Base-by-base conservation (phyloP, 2,888 invertebrate species). In the Eledone cirrhosa region DNA sequence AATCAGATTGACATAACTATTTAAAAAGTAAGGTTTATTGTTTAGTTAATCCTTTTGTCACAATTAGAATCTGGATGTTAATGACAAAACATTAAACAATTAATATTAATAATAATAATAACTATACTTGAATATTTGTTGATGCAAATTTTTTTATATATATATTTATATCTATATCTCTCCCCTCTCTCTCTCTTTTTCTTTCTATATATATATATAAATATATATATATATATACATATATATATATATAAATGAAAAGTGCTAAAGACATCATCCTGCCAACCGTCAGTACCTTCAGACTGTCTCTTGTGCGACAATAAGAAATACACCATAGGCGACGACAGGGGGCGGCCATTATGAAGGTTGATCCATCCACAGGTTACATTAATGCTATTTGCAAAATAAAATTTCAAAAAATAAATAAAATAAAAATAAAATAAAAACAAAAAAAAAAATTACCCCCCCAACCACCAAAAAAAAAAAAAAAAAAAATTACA, bases 231-330 rank as follows among this genome's bases (percentile, higher is more conserved):
- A 63, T 63, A 13, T 63, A 63, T 63, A 13, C 22, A 63, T 63
- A 63, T 16, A 5, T n/a, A n/a, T n/a, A 31, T 11, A 33, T 31
- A 41, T n/a, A 72, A 41, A 72, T 72, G 41, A 41, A 72, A 72
- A 72, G 72, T 72, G 72, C 72, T 72, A 72, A 72, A 72, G 41
- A 41, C 41, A 41, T 41, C 72, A 72, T 72, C 72, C 72, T 72
- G 72, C 72, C 72, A 41, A 72, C 72, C 72, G 41, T 72, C 72
- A 41, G 31, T 72, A 72, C 72, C 72, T 72, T 72, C 72, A 72
- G 72, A 72, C 72, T 72, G 72, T 72, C 72, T 72, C 72, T 72
- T 72, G 72, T n/a, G 72, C 72, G 72, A 72, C 72, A 72, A 72
- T 72, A 72, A 72, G 72, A 72, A 72, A 72, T 72, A 72, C 72